Percentiles rank a stretch among this genome's conserved stretches.
These are phyloP conservation scores for Basileuterus tristriatus DNA, from an alignment of 2,797 vertebrate genomes.

Conservation along the genomic window DNA sequence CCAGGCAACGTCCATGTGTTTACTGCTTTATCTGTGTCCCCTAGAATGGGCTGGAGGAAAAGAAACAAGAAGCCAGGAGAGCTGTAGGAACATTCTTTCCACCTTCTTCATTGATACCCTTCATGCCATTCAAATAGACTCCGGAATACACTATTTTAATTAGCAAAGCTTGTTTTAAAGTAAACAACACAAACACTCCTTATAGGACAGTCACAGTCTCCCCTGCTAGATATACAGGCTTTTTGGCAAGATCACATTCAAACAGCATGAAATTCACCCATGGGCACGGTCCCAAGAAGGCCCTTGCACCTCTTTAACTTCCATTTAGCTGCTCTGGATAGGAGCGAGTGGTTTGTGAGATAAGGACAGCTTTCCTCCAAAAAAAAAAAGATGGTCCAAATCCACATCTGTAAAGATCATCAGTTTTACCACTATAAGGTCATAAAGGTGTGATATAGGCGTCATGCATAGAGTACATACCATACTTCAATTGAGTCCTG, in stretches of 20 bases:
- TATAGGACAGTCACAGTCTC: constrained; percentile 54
- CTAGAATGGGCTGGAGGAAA: neutral
- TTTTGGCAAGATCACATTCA: constrained; percentile 58
- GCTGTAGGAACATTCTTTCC: neutral
- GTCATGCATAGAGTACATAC: constrained; percentile 36
- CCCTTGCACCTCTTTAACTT: neutral
- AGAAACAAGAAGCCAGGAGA: neutral
- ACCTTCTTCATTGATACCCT: constrained; percentile 38
- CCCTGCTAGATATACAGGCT: constrained; percentile 39
- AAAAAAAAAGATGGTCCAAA: neutral
- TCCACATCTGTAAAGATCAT: constrained; percentile 24
- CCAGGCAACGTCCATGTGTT: neutral
- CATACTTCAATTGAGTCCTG: neutral
- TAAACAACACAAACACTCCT: constrained; percentile 63
- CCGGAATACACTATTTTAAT: constrained; percentile 57
- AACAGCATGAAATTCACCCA: constrained; percentile 27
- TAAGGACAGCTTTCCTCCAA: constrained; percentile 7
- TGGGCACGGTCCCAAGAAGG: neutral
- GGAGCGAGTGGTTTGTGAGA: neutral
- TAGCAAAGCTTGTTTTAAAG: constrained; percentile 66
- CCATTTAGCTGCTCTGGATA: constrained; percentile 3
- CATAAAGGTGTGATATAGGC: constrained; percentile 46
- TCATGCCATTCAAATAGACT: constrained; percentile 53
- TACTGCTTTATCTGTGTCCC: neutral
- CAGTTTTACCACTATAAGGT: constrained; percentile 38